Conservation (phyloP, 2,797 vertebrate genomes). For the Sarcoramphus papa region DNA sequence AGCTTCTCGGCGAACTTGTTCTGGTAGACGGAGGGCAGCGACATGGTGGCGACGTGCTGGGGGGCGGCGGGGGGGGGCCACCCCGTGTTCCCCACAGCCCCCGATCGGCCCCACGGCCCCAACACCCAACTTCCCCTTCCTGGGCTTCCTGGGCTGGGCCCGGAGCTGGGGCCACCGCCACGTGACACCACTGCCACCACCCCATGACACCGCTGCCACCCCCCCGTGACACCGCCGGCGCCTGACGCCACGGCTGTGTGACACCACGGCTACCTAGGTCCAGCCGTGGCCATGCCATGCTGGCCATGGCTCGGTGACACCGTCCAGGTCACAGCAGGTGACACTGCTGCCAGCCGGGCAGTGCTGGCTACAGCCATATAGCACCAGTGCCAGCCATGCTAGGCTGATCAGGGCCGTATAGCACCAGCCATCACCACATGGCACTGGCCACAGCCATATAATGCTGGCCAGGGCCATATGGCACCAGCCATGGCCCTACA, state of each 20-base stretch:
- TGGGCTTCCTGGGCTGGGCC: not conserved
- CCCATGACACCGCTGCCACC: no score
- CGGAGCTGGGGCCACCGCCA: not conserved
- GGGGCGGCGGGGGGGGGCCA: no score
- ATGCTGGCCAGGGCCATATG: not conserved
- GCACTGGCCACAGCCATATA: not conserved
- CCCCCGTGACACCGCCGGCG: not conserved
- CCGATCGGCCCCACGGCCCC: not conserved
- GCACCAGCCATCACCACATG: rapidly evolving
- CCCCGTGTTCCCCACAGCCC: not conserved
- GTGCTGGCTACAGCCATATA: not conserved
- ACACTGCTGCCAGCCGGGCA: not conserved
- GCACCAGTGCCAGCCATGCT: not conserved
- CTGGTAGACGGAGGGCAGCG: conserved; percentile 82
- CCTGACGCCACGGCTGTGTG: not conserved
- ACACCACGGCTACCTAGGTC: not conserved
- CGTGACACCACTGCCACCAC: not conserved
- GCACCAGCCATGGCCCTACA: not conserved
- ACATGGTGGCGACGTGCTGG: not conserved
- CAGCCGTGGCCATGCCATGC: no score
- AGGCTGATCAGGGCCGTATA: not conserved
- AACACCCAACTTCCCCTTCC: not conserved
- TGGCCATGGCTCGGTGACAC: not conserved
- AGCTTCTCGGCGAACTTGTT: conserved; percentile 92
- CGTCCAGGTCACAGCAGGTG: not conserved